Conservation (phyloP, 2,113 vertebrate species). For the Gavialis gangeticus region DNA sequence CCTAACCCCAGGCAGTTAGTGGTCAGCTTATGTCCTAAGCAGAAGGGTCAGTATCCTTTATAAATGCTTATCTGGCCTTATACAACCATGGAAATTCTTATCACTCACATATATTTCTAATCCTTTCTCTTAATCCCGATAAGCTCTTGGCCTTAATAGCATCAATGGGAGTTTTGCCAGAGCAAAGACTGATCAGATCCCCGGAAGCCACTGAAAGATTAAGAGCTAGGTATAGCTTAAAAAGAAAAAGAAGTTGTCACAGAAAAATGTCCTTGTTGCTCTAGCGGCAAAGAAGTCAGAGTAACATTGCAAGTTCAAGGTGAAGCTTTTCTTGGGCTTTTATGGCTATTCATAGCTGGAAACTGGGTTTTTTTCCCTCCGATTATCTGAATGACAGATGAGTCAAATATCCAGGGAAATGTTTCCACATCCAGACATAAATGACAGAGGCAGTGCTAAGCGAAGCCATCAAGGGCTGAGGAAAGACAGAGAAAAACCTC, state of each 20-base stretch:
- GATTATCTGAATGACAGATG: conserved; percentile 66
- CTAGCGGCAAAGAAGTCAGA: neutral
- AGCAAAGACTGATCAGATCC: conserved; percentile 63
- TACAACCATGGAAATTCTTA: conserved; percentile 51
- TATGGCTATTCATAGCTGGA: conserved; percentile 49
- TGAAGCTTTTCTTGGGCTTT: conserved; percentile 37
- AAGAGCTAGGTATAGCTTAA: neutral
- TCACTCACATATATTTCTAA: conserved; percentile 66
- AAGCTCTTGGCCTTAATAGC: conserved; percentile 73
- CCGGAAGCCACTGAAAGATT: conserved; percentile 33
- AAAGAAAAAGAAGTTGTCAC: too few species aligned
- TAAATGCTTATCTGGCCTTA: conserved; percentile 17
- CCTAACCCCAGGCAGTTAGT: neutral
- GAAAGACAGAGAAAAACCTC: conserved; percentile 12
- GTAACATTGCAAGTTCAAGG: conserved; percentile 42
- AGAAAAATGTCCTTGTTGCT: neutral
- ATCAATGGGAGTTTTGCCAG: conserved; percentile 71
- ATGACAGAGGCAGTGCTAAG: conserved; percentile 55
- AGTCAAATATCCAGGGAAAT: conserved; percentile 43
- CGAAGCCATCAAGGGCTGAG: conserved; percentile 32
- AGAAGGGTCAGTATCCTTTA: conserved; percentile 58
- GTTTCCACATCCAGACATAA: conserved; percentile 43
- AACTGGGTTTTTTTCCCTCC: conserved; percentile 14
- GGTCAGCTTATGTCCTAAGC: conserved; percentile 32
- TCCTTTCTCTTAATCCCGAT: conserved; percentile 71